phyloP scores from a whole-genome alignment of 2,113 vertebrate species.

The Herpetotheres cachinnans region DNA sequence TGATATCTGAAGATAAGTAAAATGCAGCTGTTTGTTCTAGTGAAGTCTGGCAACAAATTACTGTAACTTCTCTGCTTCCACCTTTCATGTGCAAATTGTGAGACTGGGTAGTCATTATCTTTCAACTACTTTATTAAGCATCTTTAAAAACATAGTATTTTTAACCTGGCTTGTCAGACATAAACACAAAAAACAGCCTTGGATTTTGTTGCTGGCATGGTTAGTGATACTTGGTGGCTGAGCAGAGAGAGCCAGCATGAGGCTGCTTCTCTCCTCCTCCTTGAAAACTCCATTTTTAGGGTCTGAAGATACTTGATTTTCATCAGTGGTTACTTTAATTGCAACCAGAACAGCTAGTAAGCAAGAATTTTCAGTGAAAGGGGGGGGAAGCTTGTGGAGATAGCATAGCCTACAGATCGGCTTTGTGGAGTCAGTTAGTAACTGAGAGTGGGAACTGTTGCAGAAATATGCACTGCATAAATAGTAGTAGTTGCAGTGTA shows the following conservation, averaged over 20 bases:
- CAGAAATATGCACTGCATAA: neutral
- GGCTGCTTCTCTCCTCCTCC: neutral
- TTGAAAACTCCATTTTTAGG: neutral
- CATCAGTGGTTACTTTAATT: neutral
- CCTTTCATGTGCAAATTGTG: conserved; percentile 54
- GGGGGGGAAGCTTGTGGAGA: neutral
- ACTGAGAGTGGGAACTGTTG: neutral
- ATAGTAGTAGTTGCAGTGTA: neutral
- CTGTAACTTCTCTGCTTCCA: neutral
- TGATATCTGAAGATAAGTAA: conserved; percentile 57
- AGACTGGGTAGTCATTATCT: conserved; percentile 3
- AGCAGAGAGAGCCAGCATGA: neutral
- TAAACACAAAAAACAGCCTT: conserved; percentile 1
- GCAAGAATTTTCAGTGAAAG: neutral
- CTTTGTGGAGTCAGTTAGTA: neutral
- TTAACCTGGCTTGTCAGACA: conserved; percentile 6
- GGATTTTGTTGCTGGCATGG: neutral
- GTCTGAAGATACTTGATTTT: neutral
- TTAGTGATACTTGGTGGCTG: neutral
- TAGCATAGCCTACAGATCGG: neutral
- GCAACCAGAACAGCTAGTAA: neutral
- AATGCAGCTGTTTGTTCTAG: conserved; percentile 35
- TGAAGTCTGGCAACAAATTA: conserved; percentile 31
- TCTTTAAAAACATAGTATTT: neutral
- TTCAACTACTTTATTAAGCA: conserved; percentile 33